Conservation (phyloP, 2,797 vertebrate species). For the Argyrosomus regius region DNA sequence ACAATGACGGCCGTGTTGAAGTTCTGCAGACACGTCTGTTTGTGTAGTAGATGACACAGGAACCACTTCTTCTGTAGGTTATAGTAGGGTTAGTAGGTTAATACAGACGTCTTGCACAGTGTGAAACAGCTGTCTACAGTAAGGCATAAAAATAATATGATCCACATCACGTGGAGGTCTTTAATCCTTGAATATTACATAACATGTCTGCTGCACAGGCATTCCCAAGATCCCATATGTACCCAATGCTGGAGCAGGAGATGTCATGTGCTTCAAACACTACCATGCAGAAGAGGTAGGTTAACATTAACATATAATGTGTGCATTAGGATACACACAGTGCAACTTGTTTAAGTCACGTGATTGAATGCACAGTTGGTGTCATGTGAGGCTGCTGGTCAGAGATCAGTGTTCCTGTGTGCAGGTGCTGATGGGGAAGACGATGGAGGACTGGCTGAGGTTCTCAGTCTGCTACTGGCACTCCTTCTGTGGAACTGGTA, state of each 20-base stretch:
- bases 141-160: neutral
- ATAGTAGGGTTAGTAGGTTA: neutral
- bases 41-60: neutral
- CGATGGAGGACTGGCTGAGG: constrained; percentile 84
- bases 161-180: neutral
- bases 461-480: constrained; percentile 84
- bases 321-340: neutral
- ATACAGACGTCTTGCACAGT: neutral
- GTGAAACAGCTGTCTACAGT: neutral
- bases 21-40: neutral
- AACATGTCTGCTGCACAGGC: constrained; percentile 50
- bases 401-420: constrained; percentile 41
- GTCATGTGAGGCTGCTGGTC: neutral
- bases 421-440: constrained; percentile 78
- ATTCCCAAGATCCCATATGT: constrained; percentile 73
- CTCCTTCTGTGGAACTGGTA: constrained; percentile 82
- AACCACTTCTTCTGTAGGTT: neutral
- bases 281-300: constrained; percentile 78
- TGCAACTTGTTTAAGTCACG: neutral
- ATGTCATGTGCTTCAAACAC: constrained; percentile 81
- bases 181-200: neutral
- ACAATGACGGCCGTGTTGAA: neutral
- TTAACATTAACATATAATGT: too few species aligned
- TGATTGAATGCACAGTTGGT: neutral
- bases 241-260: constrained; percentile 58